Evolutionary conservation across 1,140 invertebrate species (phyloP).

Genomic region (Drosophila prosaltans): DNA sequence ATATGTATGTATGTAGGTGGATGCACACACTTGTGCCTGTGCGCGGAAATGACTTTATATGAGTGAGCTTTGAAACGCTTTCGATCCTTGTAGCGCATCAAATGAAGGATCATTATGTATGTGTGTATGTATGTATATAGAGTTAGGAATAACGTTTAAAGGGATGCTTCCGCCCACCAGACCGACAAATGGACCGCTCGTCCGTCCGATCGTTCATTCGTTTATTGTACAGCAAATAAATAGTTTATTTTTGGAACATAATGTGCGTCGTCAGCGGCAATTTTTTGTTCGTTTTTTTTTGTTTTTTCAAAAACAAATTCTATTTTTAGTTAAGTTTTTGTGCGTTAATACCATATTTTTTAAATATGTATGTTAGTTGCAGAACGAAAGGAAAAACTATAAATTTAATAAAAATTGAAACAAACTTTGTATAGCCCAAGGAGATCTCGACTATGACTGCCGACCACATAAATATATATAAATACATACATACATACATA

Average conservation of each 20-base stretch:
- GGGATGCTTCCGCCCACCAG: background rate
- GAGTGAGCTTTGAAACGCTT: background rate
- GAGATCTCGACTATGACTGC: slow-evolving; percentile 13
- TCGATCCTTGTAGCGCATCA: background rate
- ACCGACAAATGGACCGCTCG: background rate
- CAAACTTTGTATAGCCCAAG: slow-evolving; percentile 7
- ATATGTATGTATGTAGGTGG: too few relatives aligned
- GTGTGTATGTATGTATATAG: too few relatives aligned
- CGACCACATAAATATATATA: slow-evolving; percentile 20
- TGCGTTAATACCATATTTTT: slow-evolving; percentile 80
- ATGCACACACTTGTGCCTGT: background rate
- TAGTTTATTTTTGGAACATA: slow-evolving; percentile 68
- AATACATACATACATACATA: slow-evolving; percentile 1
- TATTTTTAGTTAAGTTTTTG: slow-evolving; percentile 70
- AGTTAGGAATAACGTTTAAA: background rate
- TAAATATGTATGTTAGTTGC: slow-evolving; percentile 55
- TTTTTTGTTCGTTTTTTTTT: slow-evolving; percentile 44
- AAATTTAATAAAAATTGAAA: slow-evolving; percentile 76
- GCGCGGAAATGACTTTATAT: background rate
- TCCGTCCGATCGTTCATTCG: background rate
- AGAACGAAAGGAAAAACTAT: slow-evolving; percentile 36
- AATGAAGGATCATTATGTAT: too few relatives aligned
- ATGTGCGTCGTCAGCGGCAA: slow-evolving; percentile 72
- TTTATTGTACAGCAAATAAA: slow-evolving; percentile 20
- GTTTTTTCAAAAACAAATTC: slow-evolving; percentile 73